Conservation (phyloP, 2,113 vertebrate species). For the Microtus oregoni region DNA sequence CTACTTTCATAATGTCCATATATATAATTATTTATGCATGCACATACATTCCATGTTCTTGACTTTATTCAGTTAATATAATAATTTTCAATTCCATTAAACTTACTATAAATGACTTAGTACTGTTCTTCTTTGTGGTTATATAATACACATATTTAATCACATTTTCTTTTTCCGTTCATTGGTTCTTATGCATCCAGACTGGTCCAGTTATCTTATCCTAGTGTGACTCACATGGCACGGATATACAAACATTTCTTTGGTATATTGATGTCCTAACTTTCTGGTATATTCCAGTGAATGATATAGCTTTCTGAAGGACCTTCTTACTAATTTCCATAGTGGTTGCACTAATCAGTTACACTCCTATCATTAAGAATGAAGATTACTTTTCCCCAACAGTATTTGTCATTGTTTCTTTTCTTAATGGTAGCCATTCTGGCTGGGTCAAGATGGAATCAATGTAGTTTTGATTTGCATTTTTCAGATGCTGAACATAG, state of each 20-base stretch:
- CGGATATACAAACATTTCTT: neutral
- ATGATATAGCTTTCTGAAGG: neutral
- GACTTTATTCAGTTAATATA: neutral
- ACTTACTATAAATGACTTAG: neutral
- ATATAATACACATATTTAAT: neutral
- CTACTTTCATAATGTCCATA: neutral
- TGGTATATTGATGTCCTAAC: neutral
- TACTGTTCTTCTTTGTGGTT: neutral
- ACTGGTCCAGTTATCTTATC: neutral
- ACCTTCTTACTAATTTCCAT: neutral
- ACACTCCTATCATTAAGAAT: neutral
- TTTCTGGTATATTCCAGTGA: neutral
- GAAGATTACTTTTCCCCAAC: neutral
- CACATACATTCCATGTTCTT: neutral
- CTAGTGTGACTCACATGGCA: neutral
- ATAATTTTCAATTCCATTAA: neutral
- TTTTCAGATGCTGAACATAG: neutral
- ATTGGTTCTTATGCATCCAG: neutral
- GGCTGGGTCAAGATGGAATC: neutral
- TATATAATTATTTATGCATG: neutral
- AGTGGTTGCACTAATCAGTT: neutral
- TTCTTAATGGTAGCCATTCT: neutral
- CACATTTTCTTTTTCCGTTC: neutral
- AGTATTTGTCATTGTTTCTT: neutral
- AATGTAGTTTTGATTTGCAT: neutral